phyloP scores from a whole-genome alignment of 2,113 vertebrate species.

The Dasyurus viverrinus region DNA sequence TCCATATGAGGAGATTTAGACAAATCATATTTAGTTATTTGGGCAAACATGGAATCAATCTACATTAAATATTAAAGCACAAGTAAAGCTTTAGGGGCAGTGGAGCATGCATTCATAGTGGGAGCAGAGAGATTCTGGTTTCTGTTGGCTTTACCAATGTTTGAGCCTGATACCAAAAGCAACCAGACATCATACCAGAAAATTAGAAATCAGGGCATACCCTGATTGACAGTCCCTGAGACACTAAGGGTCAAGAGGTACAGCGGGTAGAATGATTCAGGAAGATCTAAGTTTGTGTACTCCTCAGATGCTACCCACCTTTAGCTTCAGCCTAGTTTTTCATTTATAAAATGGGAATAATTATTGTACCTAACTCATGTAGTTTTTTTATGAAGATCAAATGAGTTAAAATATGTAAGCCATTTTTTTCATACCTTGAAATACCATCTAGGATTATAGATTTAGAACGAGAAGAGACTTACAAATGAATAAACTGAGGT shows the following conservation, averaged over 20 bases:
- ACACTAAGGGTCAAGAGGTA: background rate
- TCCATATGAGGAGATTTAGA: conserved; percentile 49
- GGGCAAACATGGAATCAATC: conserved; percentile 46
- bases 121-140: background rate
- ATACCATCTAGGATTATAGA: background rate
- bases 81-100: conserved; percentile 33
- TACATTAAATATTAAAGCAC: conserved; percentile 19
- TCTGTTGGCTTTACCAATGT: background rate
- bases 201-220: background rate
- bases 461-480: background rate
- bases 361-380: background rate
- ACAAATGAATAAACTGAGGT: background rate
- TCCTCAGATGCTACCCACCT: background rate
- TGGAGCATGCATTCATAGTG: background rate
- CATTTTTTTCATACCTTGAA: background rate
- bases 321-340: background rate
- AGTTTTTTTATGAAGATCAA: background rate
- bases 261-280: background rate
- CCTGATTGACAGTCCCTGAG: background rate
- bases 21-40: conserved; percentile 48
- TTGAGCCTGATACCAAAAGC: background rate
- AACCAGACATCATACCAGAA: background rate
- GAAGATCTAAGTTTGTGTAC: background rate
- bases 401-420: background rate
- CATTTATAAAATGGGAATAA: background rate